Evolutionary conservation across 2,113 vertebrate species (phyloP).

Genomic region (Menura novaehollandiae): DNA sequence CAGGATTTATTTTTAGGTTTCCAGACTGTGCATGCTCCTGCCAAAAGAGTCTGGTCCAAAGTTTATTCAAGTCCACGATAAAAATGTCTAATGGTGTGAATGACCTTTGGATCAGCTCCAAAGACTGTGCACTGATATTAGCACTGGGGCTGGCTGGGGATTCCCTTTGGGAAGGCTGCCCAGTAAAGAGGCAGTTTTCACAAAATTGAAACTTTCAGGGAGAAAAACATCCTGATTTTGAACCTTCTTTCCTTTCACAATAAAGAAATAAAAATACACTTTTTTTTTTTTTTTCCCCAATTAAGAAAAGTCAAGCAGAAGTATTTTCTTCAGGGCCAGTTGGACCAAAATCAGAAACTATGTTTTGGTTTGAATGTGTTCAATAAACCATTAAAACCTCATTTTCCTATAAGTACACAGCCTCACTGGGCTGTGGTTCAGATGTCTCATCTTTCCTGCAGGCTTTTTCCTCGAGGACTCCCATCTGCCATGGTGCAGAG

Average conservation of each 20-base stretch:
- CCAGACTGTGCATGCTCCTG: slow-evolving; percentile 20
- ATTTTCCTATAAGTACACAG: not conserved
- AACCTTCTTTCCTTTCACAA: slow-evolving; percentile 2
- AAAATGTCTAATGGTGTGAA: slow-evolving; percentile 49
- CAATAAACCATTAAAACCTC: slow-evolving; percentile 46
- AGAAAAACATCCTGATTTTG: slow-evolving; percentile 36
- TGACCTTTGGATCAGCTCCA: slow-evolving; percentile 55
- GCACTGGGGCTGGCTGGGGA: slow-evolving; percentile 45
- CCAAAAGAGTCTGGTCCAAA: slow-evolving; percentile 54
- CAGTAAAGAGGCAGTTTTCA: slow-evolving; percentile 26
- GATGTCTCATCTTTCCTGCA: not conserved
- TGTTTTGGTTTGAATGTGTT: slow-evolving; percentile 35
- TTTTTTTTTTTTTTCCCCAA: not conserved
- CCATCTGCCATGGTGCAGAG: not conserved
- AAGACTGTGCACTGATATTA: slow-evolving; percentile 43
- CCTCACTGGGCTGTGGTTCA: not conserved
- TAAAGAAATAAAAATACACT: not conserved
- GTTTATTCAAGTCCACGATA: slow-evolving; percentile 57
- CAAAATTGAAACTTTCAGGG: slow-evolving; percentile 44
- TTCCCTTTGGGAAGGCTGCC: slow-evolving; percentile 59
- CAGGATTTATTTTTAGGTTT: slow-evolving; percentile 54
- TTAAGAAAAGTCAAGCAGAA: not conserved
- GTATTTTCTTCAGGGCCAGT: not conserved
- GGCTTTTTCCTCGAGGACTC: not conserved
- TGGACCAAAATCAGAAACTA: slow-evolving; percentile 32